Evolutionary conservation across 1,140 invertebrate genomes (phyloP), one percentile per base, ranked within the genome.

Genomic region (Mylabris phalerata): DNA sequence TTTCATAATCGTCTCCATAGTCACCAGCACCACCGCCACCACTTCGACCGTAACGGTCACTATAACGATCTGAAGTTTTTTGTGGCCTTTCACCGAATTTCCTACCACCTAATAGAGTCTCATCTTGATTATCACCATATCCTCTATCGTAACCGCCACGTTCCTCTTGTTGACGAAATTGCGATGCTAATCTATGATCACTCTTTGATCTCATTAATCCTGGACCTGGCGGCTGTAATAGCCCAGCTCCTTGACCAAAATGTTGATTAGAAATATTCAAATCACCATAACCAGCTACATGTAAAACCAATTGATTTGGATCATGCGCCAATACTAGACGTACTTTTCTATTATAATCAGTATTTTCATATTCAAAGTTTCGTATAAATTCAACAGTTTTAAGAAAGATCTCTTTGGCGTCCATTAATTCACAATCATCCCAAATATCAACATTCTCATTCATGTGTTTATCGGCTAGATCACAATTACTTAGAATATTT

Each of bases 381-480:
- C 93, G 81, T 61, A 96, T 84, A 75, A 95, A 97, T 68, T 96
- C 93, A 39, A 92, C 89, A 3, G 92, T 95, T 75, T 92, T 93
- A 1, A 95, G 75, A 75, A 95, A 95, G 55, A 95, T 92, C 74
- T 95, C 92, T 78, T 95, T 96, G 45, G 92, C 90, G 70, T 95
- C 92, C 77, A 95, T 90, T 32, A 94, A 79, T 72, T 94, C 91
- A 52, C 85, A 84, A 69, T 96, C 88, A 65, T 92, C 89, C 90
- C 90, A 92, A 57, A 89, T 83, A 11, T 89, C 84, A 5, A 88
- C 84, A 62, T 89, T 89, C 67, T 92, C 86, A 69, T 87, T 87
- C 82, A 95, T 89, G 76, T 93, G 86, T 75, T 92, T 92, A 76
- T 98, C 95, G n/a, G 92, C 92, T 59, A 97, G 80, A 74, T 98